Percentiles rank a stretch among this genome's conserved stretches.
Evolutionary conservation across 2,113 vertebrate species (phyloP).

Genomic region (Ailurus styani): DNA sequence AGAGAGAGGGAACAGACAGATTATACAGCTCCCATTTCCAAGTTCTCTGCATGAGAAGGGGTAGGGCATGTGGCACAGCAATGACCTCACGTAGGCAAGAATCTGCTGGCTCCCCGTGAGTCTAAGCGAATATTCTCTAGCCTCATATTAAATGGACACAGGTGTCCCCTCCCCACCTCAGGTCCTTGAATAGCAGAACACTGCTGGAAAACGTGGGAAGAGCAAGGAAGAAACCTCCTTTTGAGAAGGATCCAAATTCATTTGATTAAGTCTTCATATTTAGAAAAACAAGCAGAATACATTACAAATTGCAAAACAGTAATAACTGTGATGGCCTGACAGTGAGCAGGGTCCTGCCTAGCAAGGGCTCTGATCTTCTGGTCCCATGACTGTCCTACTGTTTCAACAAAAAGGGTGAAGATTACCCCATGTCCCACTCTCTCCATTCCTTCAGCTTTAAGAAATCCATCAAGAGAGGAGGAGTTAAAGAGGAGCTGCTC

Average conservation of each 20-base stretch:
- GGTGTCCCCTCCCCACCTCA: not conserved
- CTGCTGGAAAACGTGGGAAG: not conserved
- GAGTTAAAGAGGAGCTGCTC: not conserved
- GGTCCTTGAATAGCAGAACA: not conserved
- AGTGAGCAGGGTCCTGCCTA: not conserved
- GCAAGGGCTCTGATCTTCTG: not conserved
- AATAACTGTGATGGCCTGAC: slow-evolving; percentile 7
- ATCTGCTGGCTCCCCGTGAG: not conserved
- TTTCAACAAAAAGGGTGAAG: not conserved
- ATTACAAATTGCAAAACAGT: slow-evolving; percentile 42
- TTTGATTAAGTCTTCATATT: slow-evolving; percentile 56
- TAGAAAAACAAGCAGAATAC: slow-evolving; percentile 63
- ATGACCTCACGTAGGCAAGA: not conserved
- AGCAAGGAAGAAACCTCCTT: slow-evolving; percentile 54
- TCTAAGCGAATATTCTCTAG: slow-evolving; percentile 12
- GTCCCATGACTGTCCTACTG: not conserved
- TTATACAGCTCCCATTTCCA: not conserved
- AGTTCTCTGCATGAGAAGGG: not conserved
- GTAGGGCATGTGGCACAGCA: not conserved
- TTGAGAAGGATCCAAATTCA: slow-evolving; percentile 57
- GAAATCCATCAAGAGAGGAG: slow-evolving; percentile 23
- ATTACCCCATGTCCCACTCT: not conserved
- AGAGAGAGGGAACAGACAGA: not conserved
- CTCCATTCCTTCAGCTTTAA: slow-evolving; percentile 30
- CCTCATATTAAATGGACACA: slow-evolving; percentile 6